Evolutionary conservation across 1,140 invertebrate species (phyloP).

Genomic region (Drosophila mayri): DNA sequence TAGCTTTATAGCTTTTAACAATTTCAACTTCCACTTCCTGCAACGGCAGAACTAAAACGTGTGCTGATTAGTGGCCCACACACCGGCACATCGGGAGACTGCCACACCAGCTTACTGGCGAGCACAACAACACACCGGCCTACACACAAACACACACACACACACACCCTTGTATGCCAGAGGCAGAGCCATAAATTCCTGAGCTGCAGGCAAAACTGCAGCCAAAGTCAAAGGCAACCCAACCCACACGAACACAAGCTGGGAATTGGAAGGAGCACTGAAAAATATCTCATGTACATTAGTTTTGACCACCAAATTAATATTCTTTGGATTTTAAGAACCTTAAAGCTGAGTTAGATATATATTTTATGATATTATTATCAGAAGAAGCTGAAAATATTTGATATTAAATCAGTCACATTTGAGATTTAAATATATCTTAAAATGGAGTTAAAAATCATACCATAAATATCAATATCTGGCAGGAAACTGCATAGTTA

Average conservation of each 20-base stretch:
- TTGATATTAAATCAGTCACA: neutral
- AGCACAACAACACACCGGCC: conserved; percentile 4
- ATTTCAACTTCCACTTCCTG: conserved; percentile 78
- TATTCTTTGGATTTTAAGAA: no score
- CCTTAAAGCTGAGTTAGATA: no score
- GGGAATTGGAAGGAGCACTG: conserved; percentile 14
- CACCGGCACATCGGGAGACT: conserved; percentile 17
- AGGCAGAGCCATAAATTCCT: conserved; percentile 73
- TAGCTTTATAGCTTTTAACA: conserved; percentile 83
- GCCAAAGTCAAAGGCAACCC: conserved; percentile 63
- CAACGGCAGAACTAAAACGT: conserved; percentile 73
- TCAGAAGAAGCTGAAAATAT: neutral
- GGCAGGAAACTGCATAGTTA: neutral
- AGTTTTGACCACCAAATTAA: neutral
- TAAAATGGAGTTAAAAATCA: neutral
- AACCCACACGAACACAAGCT: conserved; percentile 41
- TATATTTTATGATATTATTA: no score
- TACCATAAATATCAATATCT: neutral
- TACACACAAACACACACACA: conserved; percentile 8
- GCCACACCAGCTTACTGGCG: neutral
- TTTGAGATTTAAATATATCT: neutral
- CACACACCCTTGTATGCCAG: conserved; percentile 25
- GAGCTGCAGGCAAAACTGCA: conserved; percentile 68
- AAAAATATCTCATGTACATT: neutral
- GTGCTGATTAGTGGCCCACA: conserved; percentile 74